Evolutionary conservation across 2,113 vertebrate genomes (phyloP).

Genomic region (Cyprinodon tularosa): DNA sequence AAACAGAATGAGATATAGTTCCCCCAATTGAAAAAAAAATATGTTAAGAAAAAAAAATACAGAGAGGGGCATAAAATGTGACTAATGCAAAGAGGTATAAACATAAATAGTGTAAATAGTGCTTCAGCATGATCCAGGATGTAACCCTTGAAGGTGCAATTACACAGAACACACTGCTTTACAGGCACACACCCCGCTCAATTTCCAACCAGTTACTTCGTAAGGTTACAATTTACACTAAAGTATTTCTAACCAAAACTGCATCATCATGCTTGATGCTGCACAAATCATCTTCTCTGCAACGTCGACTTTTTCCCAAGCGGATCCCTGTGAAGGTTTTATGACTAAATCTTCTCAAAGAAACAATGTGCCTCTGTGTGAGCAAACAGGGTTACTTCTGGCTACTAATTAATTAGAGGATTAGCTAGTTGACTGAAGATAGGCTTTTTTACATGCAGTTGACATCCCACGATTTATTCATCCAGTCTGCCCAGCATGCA

Average conservation of each 20-base stretch:
- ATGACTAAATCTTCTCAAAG: conserved; percentile 32
- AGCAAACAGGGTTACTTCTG: conserved; percentile 12
- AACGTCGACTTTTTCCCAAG: not conserved
- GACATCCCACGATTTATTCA: conserved; percentile 55
- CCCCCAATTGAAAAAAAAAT: too few species aligned
- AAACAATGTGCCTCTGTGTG: conserved; percentile 22
- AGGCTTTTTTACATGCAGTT: conserved; percentile 50
- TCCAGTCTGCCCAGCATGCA: conserved; percentile 36
- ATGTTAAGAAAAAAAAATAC: not conserved
- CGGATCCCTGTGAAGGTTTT: conserved; percentile 12
- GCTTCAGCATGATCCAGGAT: conserved; percentile 26
- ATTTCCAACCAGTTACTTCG: conserved; percentile 31
- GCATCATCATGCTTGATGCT: conserved; percentile 7
- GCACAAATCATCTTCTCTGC: conserved; percentile 7
- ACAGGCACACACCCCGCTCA: conserved; percentile 35
- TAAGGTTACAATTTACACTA: conserved; percentile 24
- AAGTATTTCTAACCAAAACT: conserved; percentile 15
- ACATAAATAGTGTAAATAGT: conserved; percentile 22
- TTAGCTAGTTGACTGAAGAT: conserved; percentile 58
- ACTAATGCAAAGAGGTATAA: conserved; percentile 6
- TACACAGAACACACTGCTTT: conserved; percentile 23
- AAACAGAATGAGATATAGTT: conserved; percentile 10
- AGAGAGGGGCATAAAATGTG: not conserved
- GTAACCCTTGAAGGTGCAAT: conserved; percentile 37
- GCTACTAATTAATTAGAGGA: conserved; percentile 53